phyloP scores from a whole-genome alignment of 2,888 invertebrate species.

The Cantharis nigra region DNA sequence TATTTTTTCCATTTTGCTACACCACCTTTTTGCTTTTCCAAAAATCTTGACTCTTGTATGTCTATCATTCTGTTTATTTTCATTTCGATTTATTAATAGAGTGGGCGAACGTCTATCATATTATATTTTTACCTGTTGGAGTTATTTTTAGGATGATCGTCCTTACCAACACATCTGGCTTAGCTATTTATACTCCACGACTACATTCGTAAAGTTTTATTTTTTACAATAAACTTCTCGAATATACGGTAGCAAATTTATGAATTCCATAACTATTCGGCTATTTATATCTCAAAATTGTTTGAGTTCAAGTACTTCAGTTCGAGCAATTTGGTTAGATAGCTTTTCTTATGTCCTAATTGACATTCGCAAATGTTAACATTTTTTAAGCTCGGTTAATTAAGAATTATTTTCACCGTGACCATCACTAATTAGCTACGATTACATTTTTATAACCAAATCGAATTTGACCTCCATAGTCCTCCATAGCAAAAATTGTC shows the following conservation, averaged over 20 bases:
- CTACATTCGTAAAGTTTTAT: not conserved
- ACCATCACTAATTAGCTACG: not conserved
- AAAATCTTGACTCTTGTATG: too few species aligned
- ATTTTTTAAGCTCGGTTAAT: not conserved
- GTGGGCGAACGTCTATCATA: not conserved
- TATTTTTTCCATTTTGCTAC: not conserved
- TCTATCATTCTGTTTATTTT: not conserved
- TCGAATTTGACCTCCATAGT: not conserved
- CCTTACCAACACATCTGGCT: constrained; percentile 15
- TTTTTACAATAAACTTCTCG: not conserved
- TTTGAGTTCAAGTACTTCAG: constrained; percentile 9
- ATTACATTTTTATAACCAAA: not conserved
- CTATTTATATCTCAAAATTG: constrained; percentile 3
- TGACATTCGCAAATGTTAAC: not conserved
- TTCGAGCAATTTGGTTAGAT: not conserved
- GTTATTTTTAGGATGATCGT: constrained; percentile 8
- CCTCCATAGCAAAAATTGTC: not conserved
- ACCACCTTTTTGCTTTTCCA: too few species aligned
- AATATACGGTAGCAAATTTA: not conserved
- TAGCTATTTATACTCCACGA: constrained; percentile 5
- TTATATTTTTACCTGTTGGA: constrained; percentile 10
- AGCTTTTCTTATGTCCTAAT: not conserved
- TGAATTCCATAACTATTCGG: not conserved
- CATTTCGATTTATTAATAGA: not conserved
- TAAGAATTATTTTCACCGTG: not conserved